Evolutionary conservation across 2,888 invertebrate genomes (phyloP).

Genomic region (Archips xylosteana): DNA sequence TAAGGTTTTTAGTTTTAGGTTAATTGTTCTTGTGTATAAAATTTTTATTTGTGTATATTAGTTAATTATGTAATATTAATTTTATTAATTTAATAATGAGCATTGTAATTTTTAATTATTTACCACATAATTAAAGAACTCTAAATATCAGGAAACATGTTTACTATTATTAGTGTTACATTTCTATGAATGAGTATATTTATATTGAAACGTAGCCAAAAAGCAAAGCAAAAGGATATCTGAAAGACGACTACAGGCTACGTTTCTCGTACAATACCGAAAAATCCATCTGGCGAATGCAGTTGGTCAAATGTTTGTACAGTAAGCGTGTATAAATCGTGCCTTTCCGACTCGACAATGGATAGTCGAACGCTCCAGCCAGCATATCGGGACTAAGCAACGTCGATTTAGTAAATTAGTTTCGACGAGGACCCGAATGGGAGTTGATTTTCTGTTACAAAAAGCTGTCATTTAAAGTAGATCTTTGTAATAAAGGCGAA

Average conservation of each 20-base stretch:
- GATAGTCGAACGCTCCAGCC: constrained; percentile 3
- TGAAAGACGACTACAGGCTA: constrained; percentile 10
- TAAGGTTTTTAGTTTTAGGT: no score
- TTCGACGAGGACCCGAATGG: constrained; percentile 7
- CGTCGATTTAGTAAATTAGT: constrained; percentile 24
- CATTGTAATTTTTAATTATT: no score
- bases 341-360: constrained; percentile 6
- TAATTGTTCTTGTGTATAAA: no score
- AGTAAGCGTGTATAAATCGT: constrained; percentile 15
- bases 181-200: no score
- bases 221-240: neutral
- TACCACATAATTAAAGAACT: no score
- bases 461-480: constrained; percentile 9
- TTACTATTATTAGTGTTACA: no score
- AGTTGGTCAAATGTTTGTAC: constrained; percentile 19
- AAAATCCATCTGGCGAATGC: constrained; percentile 26
- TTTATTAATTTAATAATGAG: no score
- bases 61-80: no score
- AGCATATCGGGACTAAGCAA: constrained; percentile 18
- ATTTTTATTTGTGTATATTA: no score
- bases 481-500: constrained; percentile 20
- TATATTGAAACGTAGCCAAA: neutral
- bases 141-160: no score
- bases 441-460: constrained; percentile 19
- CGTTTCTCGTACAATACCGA: constrained; percentile 14